phyloP scores from a whole-genome alignment of 64 coral and sea anemone species.

The Catalaphyllia jardinei region DNA sequence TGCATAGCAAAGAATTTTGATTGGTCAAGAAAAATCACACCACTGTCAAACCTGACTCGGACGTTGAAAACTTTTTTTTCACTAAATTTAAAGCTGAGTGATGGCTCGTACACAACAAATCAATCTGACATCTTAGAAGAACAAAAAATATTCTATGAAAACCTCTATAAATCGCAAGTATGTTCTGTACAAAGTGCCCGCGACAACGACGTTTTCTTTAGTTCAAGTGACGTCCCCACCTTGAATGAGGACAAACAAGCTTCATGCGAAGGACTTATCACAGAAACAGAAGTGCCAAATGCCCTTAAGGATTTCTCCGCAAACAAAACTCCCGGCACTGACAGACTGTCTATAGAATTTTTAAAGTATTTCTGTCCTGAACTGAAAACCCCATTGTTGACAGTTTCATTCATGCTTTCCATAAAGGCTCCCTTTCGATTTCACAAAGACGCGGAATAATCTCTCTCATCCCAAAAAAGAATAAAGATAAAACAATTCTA shows the following conservation, averaged over 20 bases:
- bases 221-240: background rate
- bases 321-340: background rate
- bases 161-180: background rate
- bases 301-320: conserved; percentile 16
- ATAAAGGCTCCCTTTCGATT: background rate
- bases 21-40: no score
- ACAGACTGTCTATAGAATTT: background rate
- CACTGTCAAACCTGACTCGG: no score
- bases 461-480: background rate
- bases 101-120: no score
- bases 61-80: no score
- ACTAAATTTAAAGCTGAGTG: no score
- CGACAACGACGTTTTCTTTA: background rate
- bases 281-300: background rate
- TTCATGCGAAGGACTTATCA: conserved; percentile 1
- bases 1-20: no score
- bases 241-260: background rate
- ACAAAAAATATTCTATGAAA: conserved; percentile 15
- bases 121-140: conserved; percentile 12
- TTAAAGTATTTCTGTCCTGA: background rate
- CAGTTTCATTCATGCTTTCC: background rate
- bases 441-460: background rate
- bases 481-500: background rate
- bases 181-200: background rate
- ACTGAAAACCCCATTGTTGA: background rate